Conservation (phyloP, 2,888 invertebrate species). For the Scrobipalpa costella region DNA sequence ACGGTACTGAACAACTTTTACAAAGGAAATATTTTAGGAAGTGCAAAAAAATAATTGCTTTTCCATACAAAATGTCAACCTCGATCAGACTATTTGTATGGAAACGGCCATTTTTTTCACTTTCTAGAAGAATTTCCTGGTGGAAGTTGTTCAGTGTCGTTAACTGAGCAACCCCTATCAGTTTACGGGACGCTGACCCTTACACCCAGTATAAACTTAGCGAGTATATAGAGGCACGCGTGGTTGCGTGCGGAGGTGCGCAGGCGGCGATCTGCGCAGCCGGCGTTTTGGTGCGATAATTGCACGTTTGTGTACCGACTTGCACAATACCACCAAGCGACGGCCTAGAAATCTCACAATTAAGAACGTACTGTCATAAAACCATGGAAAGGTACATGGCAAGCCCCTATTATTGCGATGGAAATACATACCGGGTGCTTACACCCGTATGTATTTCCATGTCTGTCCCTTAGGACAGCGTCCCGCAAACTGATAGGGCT, state of each 20-base stretch:
- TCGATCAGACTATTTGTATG: too few relatives aligned
- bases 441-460: background rate
- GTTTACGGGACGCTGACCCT: too few relatives aligned
- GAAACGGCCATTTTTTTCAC: too few relatives aligned
- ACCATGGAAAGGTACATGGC: slow-evolving; percentile 8
- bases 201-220: slow-evolving; percentile 14
- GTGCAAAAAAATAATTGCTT: too few relatives aligned
- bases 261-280: slow-evolving; percentile 33
- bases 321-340: slow-evolving; percentile 52
- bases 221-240: slow-evolving; percentile 49
- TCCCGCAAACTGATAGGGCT: too few relatives aligned
- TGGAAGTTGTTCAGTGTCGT: too few relatives aligned
- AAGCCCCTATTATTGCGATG: slow-evolving; percentile 2
- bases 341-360: slow-evolving; percentile 57
- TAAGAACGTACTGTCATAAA: slow-evolving; percentile 27
- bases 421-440: background rate
- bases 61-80: too few relatives aligned
- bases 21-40: too few relatives aligned
- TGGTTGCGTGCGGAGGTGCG: slow-evolving; percentile 55
- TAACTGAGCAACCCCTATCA: too few relatives aligned
- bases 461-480: too few relatives aligned
- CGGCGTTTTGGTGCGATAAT: slow-evolving; percentile 60
- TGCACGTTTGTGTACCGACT: slow-evolving; percentile 55
- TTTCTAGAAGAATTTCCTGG: too few relatives aligned
- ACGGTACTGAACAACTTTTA: too few relatives aligned